phyloP scores from a whole-genome alignment of 2,888 invertebrate genomes.

The Aproaerema taeniolella region DNA sequence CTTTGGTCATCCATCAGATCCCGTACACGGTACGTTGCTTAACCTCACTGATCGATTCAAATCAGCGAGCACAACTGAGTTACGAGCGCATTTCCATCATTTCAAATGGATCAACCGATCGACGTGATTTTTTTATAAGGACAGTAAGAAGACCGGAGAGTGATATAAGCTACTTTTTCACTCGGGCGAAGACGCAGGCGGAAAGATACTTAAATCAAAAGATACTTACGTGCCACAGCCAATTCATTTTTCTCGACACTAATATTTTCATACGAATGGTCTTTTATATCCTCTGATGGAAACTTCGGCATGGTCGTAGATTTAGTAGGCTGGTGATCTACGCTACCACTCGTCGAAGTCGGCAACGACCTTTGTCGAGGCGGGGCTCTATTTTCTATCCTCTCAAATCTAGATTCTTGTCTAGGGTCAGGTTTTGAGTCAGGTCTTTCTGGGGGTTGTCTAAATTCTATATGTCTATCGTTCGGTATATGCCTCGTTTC shows the following conservation, averaged over 20 bases:
- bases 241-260: constrained; percentile 56
- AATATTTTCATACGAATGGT: constrained; percentile 65
- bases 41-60: no score
- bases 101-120: no score
- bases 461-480: constrained; percentile 33
- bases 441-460: constrained; percentile 47
- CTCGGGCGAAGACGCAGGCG: no score
- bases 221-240: constrained; percentile 59
- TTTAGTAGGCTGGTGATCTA: constrained; percentile 66
- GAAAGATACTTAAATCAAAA: no score
- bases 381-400: constrained; percentile 50
- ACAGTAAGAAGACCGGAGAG: no score
- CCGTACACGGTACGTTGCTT: no score
- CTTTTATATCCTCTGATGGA: constrained; percentile 59
- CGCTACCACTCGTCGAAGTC: constrained; percentile 46
- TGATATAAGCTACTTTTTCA: no score
- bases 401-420: constrained; percentile 26
- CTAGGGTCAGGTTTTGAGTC: constrained; percentile 40
- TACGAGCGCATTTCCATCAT: no score
- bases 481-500: constrained; percentile 7
- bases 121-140: no score
- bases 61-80: no score
- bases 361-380: constrained; percentile 63
- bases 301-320: constrained; percentile 79
- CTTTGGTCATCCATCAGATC: no score